Percentiles rank a stretch among this genome's conserved stretches.
phyloP scores from a whole-genome alignment of 1,140 invertebrate species.

The Drosophila elegans region DNA sequence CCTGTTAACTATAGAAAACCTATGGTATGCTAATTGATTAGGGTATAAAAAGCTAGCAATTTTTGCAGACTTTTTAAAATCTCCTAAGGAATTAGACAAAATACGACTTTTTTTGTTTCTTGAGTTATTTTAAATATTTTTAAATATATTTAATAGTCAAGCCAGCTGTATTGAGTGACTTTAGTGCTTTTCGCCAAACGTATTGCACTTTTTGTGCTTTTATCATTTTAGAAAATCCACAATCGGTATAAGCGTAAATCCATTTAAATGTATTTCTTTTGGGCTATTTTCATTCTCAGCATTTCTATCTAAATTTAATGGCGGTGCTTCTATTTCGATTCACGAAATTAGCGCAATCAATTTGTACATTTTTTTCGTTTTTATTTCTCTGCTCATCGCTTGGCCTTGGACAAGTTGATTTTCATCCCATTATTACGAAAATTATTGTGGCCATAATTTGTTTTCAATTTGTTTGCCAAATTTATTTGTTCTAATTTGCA shows the following conservation, averaged over 20 bases:
- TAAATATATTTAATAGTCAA: too few species aligned
- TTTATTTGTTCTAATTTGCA: conserved; percentile 58
- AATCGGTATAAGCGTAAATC: conserved; percentile 4
- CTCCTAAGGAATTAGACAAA: too few species aligned
- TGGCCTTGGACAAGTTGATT: conserved; percentile 38
- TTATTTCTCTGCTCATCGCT: conserved; percentile 20
- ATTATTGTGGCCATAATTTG: conserved; percentile 50
- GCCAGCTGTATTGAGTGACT: too few species aligned
- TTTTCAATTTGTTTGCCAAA: conserved; percentile 44
- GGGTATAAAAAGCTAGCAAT: too few species aligned
- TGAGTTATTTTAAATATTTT: too few species aligned
- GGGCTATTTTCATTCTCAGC: conserved; percentile 12
- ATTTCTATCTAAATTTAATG: conserved; percentile 21
- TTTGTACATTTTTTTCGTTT: conserved; percentile 41
- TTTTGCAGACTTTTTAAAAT: too few species aligned
- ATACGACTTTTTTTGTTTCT: too few species aligned
- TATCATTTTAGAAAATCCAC: too few species aligned
- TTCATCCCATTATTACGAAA: conserved; percentile 46
- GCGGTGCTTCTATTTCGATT: background rate
- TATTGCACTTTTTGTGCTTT: too few species aligned
- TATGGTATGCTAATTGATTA: background rate
- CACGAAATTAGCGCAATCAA: conserved; percentile 52
- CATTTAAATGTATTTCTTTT: conserved; percentile 1
- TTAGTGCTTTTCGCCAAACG: too few species aligned
- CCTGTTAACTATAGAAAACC: too few species aligned